These are phyloP conservation scores for Meteorus sp. DNA, from an alignment of 1,140 invertebrate species.

Conservation along the genomic window DNA sequence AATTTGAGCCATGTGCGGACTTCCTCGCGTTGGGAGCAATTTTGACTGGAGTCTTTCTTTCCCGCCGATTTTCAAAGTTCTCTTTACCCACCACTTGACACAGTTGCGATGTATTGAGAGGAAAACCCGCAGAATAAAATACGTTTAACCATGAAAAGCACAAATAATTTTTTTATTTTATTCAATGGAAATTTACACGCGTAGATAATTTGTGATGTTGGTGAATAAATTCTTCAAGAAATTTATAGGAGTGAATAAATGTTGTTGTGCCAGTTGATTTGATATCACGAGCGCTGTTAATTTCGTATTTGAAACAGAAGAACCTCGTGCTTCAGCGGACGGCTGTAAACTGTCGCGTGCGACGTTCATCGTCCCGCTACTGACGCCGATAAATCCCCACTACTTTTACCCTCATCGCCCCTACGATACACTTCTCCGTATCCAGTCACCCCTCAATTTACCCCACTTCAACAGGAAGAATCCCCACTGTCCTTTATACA, in stretches of 20 bases:
- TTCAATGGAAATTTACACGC: no score
- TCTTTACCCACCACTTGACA: constrained; percentile 3
- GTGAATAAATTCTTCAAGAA: not conserved
- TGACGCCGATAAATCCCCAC: constrained; percentile 48
- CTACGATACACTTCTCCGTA: not conserved
- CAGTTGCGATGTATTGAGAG: not conserved
- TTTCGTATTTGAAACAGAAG: no score
- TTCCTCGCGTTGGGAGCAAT: constrained; percentile 43
- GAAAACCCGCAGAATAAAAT: no score
- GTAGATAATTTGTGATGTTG: no score
- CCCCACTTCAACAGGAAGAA: constrained; percentile 8
- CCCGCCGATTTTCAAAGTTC: not conserved
- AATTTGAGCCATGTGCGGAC: constrained; percentile 32
- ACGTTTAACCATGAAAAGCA: no score
- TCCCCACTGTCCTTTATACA: constrained; percentile 25
- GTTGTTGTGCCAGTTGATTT: not conserved
- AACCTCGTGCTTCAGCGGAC: constrained; percentile 44
- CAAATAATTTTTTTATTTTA: no score
- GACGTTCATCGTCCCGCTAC: constrained; percentile 49
- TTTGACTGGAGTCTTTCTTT: constrained; percentile 27
- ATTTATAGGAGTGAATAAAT: not conserved
- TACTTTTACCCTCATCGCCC: constrained; percentile 14
- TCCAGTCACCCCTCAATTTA: constrained; percentile 17
- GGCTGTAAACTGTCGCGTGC: constrained; percentile 59
- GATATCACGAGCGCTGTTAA: not conserved